A percentile compares a stretch with the other conserved stretches of the same genome.
Conservation (phyloP, 2,888 invertebrate genomes). For the Nephrotoma appendiculata region DNA sequence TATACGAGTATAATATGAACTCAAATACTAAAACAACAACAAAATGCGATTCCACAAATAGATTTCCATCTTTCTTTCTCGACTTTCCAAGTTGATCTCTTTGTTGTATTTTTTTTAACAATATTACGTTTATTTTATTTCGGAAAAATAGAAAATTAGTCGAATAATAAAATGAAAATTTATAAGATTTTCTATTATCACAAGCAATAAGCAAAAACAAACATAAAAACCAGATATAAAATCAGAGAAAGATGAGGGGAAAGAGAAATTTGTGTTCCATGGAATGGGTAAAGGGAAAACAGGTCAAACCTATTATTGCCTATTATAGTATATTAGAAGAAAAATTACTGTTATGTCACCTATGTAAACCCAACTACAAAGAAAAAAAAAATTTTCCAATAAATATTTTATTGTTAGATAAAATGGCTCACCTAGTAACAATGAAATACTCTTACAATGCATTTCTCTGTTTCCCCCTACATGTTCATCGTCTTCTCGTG, state of each 20-base stretch:
- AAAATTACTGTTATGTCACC: background rate
- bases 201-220: background rate
- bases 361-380: background rate
- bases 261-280: background rate
- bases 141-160: background rate
- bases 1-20: too few species aligned
- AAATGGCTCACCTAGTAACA: background rate
- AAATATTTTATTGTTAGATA: background rate
- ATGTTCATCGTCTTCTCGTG: background rate
- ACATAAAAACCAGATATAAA: background rate
- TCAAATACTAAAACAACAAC: background rate
- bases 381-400: background rate
- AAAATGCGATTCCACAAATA: background rate
- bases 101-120: background rate
- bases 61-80: background rate
- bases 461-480: background rate
- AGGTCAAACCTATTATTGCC: background rate
- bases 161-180: background rate
- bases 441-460: background rate
- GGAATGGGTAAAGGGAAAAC: background rate
- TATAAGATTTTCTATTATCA: background rate
- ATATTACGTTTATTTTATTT: background rate
- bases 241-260: background rate
- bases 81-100: background rate
- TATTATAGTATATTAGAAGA: constrained; percentile 1